Base-by-base conservation (phyloP, 2,888 invertebrate species). In the Spodoptera exigua region DNA sequence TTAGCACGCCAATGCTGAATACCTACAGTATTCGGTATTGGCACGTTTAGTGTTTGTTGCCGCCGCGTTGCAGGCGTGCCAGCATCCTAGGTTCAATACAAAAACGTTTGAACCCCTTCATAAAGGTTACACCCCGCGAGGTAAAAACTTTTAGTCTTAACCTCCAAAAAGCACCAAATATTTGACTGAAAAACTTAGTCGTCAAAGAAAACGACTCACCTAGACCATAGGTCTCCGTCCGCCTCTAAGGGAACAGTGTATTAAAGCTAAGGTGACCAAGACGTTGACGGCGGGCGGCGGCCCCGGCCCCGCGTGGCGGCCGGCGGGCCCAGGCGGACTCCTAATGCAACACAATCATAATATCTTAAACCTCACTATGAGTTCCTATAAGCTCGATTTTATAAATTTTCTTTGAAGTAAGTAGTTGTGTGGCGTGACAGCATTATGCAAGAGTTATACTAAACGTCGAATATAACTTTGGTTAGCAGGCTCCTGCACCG, bases 331-430 rank as follows among this genome's bases (percentile, higher is more conserved):
- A 41, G 32, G 32, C 46, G 32, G 21, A n/a, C 39, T 40, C 39
- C 14, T 27, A n/a, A n/a, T 37, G 45, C 47, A 32, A 41, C 34
- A 35, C 41, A 40, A 48, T 62, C 58, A 21, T 34, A 54, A 39
- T 46, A 62, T 49, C 40, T 44, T 63, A 54, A 48, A 70, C 55
- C 39, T 53, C 47, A 59, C 52, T 56, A 68, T 47, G 57, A 58
- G 51, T 61, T 64, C 61, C 60, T 57, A 71, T 78, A 77, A 77
- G 77, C 78, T 77, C 77, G 69, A 53, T 52, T 64, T 72, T 58
- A 61, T 67, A 68, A 57, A 40, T 35, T 55, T 69, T 70, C 52
- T 46, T 36, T 52, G 21, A 45, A 54, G 41, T 51, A 41, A 27
- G n/a, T 41, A 27, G 43, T 13, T 41, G 57, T 46, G 49, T 41